These are phyloP conservation scores for Chrysochloris asiatica DNA, from an alignment of 2,113 vertebrate species.

Conservation along the genomic window DNA sequence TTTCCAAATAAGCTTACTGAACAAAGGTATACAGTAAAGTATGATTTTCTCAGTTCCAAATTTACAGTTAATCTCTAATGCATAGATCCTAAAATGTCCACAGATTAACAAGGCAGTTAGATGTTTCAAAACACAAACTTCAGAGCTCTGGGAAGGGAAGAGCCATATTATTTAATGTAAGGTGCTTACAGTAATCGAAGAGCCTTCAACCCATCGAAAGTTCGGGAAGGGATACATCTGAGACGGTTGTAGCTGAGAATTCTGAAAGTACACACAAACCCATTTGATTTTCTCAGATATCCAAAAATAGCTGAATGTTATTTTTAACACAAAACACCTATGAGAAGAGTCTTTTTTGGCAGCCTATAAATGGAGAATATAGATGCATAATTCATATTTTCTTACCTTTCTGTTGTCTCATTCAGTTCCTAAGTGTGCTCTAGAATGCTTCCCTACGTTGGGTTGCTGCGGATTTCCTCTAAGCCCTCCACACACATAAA, in stretches of 20 bases:
- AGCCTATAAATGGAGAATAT: constrained; percentile 57
- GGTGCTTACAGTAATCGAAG: constrained; percentile 94
- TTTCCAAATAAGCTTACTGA: background rate
- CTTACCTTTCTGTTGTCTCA: no score
- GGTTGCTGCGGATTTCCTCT: background rate
- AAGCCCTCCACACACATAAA: background rate
- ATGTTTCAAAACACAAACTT: background rate
- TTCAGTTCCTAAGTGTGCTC: no score
- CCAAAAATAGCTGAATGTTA: background rate
- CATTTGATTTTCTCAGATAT: constrained; percentile 29
- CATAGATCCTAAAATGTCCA: background rate
- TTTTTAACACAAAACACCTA: constrained; percentile 56
- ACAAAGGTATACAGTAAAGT: background rate
- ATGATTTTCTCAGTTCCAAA: background rate
- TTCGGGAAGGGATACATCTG: constrained; percentile 92
- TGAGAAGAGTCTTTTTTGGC: constrained; percentile 63
- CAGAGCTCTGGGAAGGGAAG: background rate
- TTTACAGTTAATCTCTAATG: background rate
- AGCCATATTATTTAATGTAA: background rate
- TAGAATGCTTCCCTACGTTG: background rate
- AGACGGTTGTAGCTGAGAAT: constrained; percentile 98
- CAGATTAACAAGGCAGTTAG: background rate
- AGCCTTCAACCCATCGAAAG: constrained; percentile 94
- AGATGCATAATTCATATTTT: background rate
- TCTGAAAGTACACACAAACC: constrained; percentile 84